phyloP scores from a whole-genome alignment of 64 coral and sea anemone species.

The Porites australiensis region DNA sequence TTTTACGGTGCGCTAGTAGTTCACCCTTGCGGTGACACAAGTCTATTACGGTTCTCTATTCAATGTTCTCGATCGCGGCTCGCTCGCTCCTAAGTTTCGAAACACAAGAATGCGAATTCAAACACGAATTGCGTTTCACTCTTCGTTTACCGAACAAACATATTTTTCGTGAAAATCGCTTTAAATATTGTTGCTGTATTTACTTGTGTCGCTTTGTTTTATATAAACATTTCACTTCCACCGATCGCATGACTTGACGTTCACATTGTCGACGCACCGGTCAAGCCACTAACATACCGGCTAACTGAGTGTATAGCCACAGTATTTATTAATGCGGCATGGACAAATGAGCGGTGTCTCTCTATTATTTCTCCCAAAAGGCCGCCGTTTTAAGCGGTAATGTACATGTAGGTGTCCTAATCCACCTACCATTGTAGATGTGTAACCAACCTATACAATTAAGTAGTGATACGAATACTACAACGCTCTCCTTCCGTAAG shows the following conservation, averaged over 20 bases:
- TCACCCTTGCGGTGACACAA: neutral
- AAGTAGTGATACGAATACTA: slow-evolving; percentile 17
- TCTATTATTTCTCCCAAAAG: neutral
- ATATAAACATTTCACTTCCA: slow-evolving; percentile 64
- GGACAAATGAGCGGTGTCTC: neutral
- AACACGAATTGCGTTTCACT: slow-evolving; percentile 1
- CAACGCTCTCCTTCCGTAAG: neutral
- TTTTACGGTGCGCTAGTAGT: neutral
- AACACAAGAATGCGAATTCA: slow-evolving; percentile 44
- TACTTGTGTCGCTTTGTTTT: slow-evolving; percentile 54
- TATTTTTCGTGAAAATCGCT: slow-evolving; percentile 60
- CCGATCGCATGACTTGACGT: slow-evolving; percentile 6
- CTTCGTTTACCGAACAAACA: slow-evolving; percentile 51
- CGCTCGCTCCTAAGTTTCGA: neutral
- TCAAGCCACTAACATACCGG: neutral
- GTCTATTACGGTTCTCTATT: neutral
- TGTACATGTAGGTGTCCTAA: neutral
- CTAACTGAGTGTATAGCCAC: neutral
- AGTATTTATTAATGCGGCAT: neutral
- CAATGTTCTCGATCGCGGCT: neutral
- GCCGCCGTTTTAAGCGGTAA: neutral
- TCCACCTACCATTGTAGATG: neutral
- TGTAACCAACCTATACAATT: neutral
- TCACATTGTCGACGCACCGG: neutral
- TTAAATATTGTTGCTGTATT: slow-evolving; percentile 55